Conservation (phyloP, 2,113 vertebrate genomes). For the Orycteropus afer region DNA sequence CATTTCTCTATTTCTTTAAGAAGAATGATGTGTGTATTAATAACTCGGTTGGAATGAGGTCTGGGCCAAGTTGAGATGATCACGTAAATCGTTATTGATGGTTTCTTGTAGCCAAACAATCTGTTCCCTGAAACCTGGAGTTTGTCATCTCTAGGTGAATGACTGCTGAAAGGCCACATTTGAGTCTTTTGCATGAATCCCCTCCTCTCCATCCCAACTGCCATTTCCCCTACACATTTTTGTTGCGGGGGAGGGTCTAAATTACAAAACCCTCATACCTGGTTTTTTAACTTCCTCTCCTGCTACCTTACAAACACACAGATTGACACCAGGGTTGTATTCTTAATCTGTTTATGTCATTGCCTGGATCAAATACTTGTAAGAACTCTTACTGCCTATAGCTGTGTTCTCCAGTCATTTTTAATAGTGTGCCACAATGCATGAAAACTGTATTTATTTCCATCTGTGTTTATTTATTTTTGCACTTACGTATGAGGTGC, state of each 20-base stretch:
- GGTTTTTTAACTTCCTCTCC: neutral
- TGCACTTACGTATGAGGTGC: neutral
- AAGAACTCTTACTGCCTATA: neutral
- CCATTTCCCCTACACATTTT: neutral
- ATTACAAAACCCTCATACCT: neutral
- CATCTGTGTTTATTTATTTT: neutral
- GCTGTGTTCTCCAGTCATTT: neutral
- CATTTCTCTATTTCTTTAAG: conserved; percentile 80
- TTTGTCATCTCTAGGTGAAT: conserved; percentile 66
- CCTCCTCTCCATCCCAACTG: neutral
- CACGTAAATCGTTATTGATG: conserved; percentile 75
- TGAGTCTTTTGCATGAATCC: conserved; percentile 11
- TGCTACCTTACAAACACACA: neutral
- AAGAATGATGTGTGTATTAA: conserved; percentile 81
- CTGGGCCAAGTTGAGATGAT: conserved; percentile 70
- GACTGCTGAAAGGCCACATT: conserved; percentile 41
- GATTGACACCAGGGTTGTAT: neutral
- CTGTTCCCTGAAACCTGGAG: conserved; percentile 61
- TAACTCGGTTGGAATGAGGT: conserved; percentile 71
- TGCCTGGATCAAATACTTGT: neutral
- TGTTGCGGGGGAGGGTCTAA: neutral
- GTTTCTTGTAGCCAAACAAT: conserved; percentile 70
- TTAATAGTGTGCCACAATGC: neutral
- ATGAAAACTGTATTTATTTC: conserved; percentile 6
- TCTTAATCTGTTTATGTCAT: neutral